These are phyloP conservation scores for Ormyrus pomaceus DNA, from an alignment of 2,888 invertebrate genomes.

Conservation along the genomic window DNA sequence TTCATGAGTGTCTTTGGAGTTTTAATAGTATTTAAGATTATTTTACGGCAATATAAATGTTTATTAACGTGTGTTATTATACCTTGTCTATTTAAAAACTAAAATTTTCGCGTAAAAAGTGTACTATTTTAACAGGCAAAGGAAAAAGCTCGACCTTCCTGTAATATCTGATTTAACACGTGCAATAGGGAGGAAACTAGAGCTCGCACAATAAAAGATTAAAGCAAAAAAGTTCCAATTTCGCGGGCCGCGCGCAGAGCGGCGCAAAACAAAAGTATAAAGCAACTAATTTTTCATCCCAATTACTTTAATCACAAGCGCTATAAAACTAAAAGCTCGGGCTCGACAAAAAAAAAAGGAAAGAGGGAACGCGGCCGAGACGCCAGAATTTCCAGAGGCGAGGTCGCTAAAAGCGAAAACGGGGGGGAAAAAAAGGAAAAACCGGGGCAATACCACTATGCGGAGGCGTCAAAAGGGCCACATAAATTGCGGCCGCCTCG, in stretches of 20 bases:
- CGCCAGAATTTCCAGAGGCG: not conserved
- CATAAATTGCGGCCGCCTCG: conserved; percentile 17
- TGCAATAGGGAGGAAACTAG: not conserved
- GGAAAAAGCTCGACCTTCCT: conserved; percentile 16
- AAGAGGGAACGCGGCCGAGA: not conserved
- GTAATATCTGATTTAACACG: not conserved
- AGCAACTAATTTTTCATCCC: not conserved
- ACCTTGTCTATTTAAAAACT: no score
- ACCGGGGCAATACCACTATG: no score
- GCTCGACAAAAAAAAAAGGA: not conserved
- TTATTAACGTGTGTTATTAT: no score
- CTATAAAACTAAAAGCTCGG: conserved; percentile 8
- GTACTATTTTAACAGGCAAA: no score
- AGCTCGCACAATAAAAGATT: no score
- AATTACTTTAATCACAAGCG: not conserved
- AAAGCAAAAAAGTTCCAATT: not conserved
- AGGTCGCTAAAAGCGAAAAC: conserved; percentile 7
- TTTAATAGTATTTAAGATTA: no score
- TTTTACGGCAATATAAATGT: no score
- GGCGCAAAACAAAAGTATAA: not conserved
- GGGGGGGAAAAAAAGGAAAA: no score
- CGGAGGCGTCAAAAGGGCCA: conserved; percentile 1
- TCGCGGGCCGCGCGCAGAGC: not conserved
- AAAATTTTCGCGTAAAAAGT: no score
- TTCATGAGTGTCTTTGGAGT: no score